Evolutionary conservation across 2,113 vertebrate species (phyloP), one percentile per base, ranked within the genome.

Genomic region (Takifugu flavidus): DNA sequence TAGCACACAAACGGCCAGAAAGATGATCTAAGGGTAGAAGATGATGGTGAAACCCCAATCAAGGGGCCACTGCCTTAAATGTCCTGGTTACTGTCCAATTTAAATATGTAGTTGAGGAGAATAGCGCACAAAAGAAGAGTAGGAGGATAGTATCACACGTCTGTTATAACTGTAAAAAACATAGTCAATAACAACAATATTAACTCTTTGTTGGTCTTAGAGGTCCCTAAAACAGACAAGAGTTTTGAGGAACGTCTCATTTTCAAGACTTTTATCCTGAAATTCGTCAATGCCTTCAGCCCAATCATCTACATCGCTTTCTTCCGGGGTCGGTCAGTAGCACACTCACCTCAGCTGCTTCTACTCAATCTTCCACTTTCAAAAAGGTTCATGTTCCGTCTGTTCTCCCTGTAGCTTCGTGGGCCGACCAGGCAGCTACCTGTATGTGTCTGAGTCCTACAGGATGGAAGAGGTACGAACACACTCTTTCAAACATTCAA

Each of bases 291-390:
- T 0, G 95, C 96, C 27, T 99, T 98, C 82, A 96, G 95, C 0
- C 95, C 96, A 13, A 99, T 99, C 87, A 98, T 99, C 75, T 99
- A 99, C 6, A 96, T 98, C 0, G 97, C 97, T 55, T 99, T 99
- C 90, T 97, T 99, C 91, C 98, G 98, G 65, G 97, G 97, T 75
- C 89, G 97, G 97, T 96, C 62, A 72, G 94, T 84, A 4, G 5
- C 3, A 31, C 0, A 13, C 1, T 53, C 6, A 14, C 25, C 5
- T 49, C 15, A 4, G n/a, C 15, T 20, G 15, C n/a, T 6, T 15
- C 6, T 20, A 13, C 44, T 13, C 14, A 15, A 13, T 45, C 4
- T 13, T 13, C 44, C 12, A 13, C 20, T 20, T 20, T 20, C 20
- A 20, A 20, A 20, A 45, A 12, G 44, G 44, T 45, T 45, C 5